These are phyloP conservation scores for Leucoraja ocellata DNA, from an alignment of 2,797 vertebrate genomes.

Conservation along the genomic window DNA sequence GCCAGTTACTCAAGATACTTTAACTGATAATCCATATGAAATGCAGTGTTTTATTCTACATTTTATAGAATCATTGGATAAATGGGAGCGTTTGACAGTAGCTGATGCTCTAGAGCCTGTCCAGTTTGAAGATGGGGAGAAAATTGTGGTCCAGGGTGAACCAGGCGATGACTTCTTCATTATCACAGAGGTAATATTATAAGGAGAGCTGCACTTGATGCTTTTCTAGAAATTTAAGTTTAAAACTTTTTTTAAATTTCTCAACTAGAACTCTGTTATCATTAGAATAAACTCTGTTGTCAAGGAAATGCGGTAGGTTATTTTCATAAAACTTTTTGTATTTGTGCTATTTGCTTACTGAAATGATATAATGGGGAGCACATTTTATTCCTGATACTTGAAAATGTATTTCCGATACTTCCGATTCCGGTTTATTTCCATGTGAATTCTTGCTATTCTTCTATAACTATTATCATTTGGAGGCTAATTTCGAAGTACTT, in stretches of 20 bases:
- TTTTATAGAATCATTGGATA: conserved; percentile 65
- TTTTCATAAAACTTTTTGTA: not conserved
- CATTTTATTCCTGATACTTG: no score
- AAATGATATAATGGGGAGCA: not conserved
- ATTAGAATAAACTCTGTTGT: conserved; percentile 37
- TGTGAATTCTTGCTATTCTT: not conserved
- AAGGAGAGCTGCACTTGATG: conserved; percentile 44
- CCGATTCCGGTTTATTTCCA: no score
- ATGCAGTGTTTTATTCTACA: not conserved
- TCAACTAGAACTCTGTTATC: conserved; percentile 40
- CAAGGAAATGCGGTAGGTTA: not conserved
- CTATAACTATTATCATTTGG: not conserved
- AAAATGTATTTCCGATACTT: no score
- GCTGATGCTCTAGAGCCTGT: conserved; percentile 67
- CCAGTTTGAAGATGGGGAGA: conserved; percentile 70
- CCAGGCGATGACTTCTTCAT: conserved; percentile 70
- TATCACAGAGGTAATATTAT: conserved; percentile 66
- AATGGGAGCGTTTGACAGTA: conserved; percentile 70
- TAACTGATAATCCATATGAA: not conserved
- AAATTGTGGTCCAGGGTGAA: conserved; percentile 70
- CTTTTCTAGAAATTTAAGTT: conserved; percentile 43
- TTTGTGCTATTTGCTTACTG: not conserved
- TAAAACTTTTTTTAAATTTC: conserved; percentile 36
- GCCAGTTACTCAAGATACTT: not conserved
- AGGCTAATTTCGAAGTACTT: not conserved